Conservation (phyloP, 1,140 invertebrate genomes). For the Drosophila cardini region DNA sequence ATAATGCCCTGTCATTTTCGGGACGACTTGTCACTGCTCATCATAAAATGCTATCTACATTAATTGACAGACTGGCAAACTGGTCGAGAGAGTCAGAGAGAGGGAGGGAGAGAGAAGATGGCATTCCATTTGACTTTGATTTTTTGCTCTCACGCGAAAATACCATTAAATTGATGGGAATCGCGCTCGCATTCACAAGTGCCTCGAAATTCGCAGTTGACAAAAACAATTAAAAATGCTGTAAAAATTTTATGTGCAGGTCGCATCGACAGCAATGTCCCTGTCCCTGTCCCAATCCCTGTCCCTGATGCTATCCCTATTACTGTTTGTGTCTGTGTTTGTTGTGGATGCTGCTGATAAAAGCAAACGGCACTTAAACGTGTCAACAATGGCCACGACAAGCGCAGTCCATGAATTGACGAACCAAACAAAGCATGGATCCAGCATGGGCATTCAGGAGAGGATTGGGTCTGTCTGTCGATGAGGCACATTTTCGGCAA, state of each 20-base stretch:
- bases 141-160: constrained; percentile 73
- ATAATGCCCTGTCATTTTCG: constrained; percentile 66
- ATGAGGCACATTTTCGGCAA: constrained; percentile 75
- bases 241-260: constrained; percentile 81
- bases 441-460: constrained; percentile 23
- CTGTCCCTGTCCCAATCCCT: neutral
- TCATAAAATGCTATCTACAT: constrained; percentile 79
- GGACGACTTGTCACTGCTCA: constrained; percentile 75
- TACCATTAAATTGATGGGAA: constrained; percentile 77
- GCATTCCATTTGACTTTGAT: constrained; percentile 61
- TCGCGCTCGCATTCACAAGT: constrained; percentile 44
- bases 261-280: constrained; percentile 16
- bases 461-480: constrained; percentile 45
- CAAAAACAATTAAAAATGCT: constrained; percentile 82
- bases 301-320: constrained; percentile 11
- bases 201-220: constrained; percentile 61
- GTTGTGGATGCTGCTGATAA: constrained; percentile 71
- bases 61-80: constrained; percentile 66
- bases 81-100: neutral
- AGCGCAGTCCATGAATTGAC: constrained; percentile 72
- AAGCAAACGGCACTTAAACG: constrained; percentile 82
- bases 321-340: constrained; percentile 28
- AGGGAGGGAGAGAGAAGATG: neutral
- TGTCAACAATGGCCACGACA: constrained; percentile 79
- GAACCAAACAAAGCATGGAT: constrained; percentile 55